A percentile compares a stretch with the other conserved stretches of the same genome.
Conservation (phyloP, 2,888 invertebrate species). For the Andrena praecox region DNA sequence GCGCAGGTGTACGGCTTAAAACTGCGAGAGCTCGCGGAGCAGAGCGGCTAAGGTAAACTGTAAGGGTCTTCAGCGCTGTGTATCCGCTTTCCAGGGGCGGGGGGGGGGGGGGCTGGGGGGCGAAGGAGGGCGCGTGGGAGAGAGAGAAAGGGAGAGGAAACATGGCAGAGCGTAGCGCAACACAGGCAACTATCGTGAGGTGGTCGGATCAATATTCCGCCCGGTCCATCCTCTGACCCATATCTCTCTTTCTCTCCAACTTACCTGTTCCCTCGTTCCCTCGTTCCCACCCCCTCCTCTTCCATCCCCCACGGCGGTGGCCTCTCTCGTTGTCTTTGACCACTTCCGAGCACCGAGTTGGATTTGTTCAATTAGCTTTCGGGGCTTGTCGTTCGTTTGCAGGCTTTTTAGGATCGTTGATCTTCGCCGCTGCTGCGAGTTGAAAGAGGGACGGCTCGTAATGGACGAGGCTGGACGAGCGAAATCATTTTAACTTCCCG, state of each 20-base stretch:
- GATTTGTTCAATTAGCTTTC: conserved; percentile 27
- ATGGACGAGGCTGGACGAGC: background rate
- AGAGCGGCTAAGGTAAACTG: conserved; percentile 61
- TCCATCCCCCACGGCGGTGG: background rate
- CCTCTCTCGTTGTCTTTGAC: conserved; percentile 39
- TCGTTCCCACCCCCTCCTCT: conserved; percentile 2
- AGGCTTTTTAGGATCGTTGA: conserved; percentile 13
- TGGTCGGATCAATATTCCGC: conserved; percentile 84
- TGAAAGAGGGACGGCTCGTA: background rate
- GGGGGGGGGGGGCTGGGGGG: background rate
- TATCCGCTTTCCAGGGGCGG: conserved; percentile 46
- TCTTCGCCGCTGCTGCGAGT: background rate
- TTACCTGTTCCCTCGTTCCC: conserved; percentile 57
- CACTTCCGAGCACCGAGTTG: conserved; percentile 6
- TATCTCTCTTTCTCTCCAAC: conserved; percentile 81
- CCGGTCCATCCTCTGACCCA: conserved; percentile 84
- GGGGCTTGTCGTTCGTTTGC: conserved; percentile 19
- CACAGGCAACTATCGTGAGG: conserved; percentile 79
- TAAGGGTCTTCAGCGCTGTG: conserved; percentile 47
- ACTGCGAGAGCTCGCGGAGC: conserved; percentile 51
- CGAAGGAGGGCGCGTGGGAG: conserved; percentile 2
- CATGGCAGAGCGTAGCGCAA: conserved; percentile 74
- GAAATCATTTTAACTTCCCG: conserved; percentile 3
- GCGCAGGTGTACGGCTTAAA: conserved; percentile 60
- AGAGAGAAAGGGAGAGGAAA: conserved; percentile 57